Percentiles rank a stretch among this genome's conserved stretches.
phyloP scores from a whole-genome alignment of 2,888 invertebrate genomes.

The Aplocera efformata region DNA sequence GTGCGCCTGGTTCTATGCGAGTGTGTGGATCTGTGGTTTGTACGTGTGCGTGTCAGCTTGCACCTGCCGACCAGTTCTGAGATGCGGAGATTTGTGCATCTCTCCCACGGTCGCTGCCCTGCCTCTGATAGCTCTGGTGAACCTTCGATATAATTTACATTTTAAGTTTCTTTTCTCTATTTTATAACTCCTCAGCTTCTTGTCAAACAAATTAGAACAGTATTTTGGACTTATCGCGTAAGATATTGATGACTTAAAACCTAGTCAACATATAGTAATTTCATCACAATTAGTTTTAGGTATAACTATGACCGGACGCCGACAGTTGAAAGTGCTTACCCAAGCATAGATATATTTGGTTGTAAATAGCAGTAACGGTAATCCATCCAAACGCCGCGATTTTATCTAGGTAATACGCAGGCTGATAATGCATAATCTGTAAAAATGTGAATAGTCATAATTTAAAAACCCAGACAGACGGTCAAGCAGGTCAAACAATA shows the following conservation, averaged over 20 bases:
- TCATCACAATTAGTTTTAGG: too few species aligned
- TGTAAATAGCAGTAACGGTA: too few species aligned
- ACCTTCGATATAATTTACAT: constrained; percentile 70
- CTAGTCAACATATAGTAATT: too few species aligned
- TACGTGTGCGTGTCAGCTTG: constrained; percentile 46
- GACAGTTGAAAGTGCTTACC: too few species aligned
- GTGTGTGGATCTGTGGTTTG: constrained; percentile 39
- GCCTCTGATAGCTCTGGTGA: constrained; percentile 67
- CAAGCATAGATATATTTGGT: too few species aligned
- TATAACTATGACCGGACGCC: too few species aligned
- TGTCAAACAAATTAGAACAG: constrained; percentile 4
- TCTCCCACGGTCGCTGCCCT: constrained; percentile 80
- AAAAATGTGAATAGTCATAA: too few species aligned
- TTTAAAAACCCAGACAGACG: too few species aligned
- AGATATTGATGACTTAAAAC: background rate
- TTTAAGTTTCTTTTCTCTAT: constrained; percentile 43
- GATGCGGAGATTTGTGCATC: constrained; percentile 80
- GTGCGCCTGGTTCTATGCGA: constrained; percentile 55
- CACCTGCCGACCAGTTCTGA: constrained; percentile 80
- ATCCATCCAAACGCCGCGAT: too few species aligned
- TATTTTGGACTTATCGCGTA: background rate
- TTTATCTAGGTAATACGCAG: too few species aligned
- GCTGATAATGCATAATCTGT: too few species aligned
- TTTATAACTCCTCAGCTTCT: constrained; percentile 28
- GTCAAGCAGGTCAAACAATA: too few species aligned